Evolutionary conservation across 1,140 invertebrate species (phyloP), one percentile per base, ranked within the genome.

Genomic region (Tyrophagus putrescentiae): DNA sequence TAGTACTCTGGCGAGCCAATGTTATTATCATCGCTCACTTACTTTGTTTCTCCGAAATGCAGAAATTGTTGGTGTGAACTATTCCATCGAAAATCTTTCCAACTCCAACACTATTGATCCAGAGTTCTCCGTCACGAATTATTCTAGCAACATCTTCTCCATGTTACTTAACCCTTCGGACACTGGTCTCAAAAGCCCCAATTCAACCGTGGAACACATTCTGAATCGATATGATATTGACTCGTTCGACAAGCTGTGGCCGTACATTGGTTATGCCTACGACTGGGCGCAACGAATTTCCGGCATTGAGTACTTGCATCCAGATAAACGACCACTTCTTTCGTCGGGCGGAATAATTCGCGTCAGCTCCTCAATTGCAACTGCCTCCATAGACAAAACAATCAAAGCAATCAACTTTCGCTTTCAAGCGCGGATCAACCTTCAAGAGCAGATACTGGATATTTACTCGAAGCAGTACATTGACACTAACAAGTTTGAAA

Each of bases 271-370:
- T 0, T 79, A 80, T 64, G 87, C 89, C 0, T 95, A 88, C 67
- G 76, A 79, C 63, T 96, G 91, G 91, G 84, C 85, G 1, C 91
- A 96, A 72, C 79, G 80, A 72, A 78, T 94, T 71, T 85, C 84
- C 67, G 87, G 89, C 1, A 72, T 91, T 53, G 79, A 87, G 70
- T 91, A 90, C 67, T 75, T 84, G 18, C 62, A 62, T 25, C 59
- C 60, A 7, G 62, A 66, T 5, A 34, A 62, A 16, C 33, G 42
- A 23, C 31, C 53, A 25, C 25, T 42, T 11, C n/a, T 31, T 28
- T 39, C 57, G 23, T 54, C 42, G 3, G 50, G 56, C 34, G 34
- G 34, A 45, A 63, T 64, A 44, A 66, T 60, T 27, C 52, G 60
- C 21, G 48, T 70, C 21, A 72, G 70, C 59, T 63, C 67, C 5